Conservation (phyloP, 2,888 invertebrate genomes). For the Heliconius charithonia region DNA sequence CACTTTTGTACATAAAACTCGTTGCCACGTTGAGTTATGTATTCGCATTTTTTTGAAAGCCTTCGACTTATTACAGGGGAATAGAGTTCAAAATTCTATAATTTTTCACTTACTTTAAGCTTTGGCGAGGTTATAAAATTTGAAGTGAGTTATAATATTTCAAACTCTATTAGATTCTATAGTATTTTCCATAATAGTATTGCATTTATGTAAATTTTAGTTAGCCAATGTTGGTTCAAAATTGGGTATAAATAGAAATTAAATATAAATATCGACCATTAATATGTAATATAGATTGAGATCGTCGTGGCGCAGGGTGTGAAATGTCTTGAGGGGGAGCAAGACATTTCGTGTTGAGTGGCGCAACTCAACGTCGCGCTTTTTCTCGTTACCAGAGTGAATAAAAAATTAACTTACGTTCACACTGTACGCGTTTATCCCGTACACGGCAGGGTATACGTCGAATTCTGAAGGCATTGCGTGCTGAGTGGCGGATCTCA, state of each 20-base stretch:
- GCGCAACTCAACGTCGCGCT: no score
- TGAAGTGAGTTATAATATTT: neutral
- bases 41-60: conserved; percentile 26
- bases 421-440: no score
- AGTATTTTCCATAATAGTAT: neutral
- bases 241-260: neutral
- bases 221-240: neutral
- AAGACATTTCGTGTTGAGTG: no score
- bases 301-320: neutral
- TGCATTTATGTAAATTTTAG: neutral
- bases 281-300: neutral
- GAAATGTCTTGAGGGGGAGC: no score
- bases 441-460: no score
- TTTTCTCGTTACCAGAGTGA: no score
- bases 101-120: neutral
- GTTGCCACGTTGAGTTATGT: conserved; percentile 50
- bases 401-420: no score
- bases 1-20: conserved; percentile 49
- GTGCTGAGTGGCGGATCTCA: no score
- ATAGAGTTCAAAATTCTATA: conserved; percentile 40
- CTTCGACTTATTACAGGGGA: conserved; percentile 30
- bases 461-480: no score
- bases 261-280: no score
- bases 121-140: neutral
- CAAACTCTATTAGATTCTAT: neutral